Evolutionary conservation across 2,797 vertebrate genomes (phyloP).

Genomic region (Malacoctenus gilli): DNA sequence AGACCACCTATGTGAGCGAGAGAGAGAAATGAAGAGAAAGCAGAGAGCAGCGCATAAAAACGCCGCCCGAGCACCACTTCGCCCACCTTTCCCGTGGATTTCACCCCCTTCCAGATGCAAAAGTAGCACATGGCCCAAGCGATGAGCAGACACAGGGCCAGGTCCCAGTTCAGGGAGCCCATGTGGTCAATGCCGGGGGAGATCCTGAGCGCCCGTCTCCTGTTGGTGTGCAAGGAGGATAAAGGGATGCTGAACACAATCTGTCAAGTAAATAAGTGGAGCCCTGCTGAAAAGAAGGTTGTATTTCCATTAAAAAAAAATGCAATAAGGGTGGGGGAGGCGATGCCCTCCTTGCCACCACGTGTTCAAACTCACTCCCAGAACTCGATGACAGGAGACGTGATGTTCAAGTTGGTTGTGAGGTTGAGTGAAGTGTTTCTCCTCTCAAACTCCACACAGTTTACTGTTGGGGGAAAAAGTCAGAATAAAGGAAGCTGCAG

Average conservation of each 20-base stretch:
- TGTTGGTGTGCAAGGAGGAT: too few species aligned
- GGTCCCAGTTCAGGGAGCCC: constrained; percentile 92
- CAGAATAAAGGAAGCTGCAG: too few species aligned
- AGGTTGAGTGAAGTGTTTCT: constrained; percentile 80
- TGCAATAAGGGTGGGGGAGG: too few species aligned
- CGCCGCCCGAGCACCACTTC: not conserved
- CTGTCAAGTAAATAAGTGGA: too few species aligned
- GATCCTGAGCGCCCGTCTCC: constrained; percentile 91
- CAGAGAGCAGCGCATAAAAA: too few species aligned
- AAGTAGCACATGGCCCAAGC: constrained; percentile 97
- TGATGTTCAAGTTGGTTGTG: constrained; percentile 77
- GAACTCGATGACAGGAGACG: constrained; percentile 95
- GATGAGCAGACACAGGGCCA: constrained; percentile 89
- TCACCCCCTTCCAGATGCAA: constrained; percentile 98
- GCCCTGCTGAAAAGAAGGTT: too few species aligned
- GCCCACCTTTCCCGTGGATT: constrained; percentile 94
- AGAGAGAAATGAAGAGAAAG: too few species aligned
- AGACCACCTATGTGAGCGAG: constrained; percentile 87
- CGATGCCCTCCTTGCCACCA: too few species aligned
- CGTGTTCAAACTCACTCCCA: constrained; percentile 95
- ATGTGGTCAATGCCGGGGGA: constrained; percentile 92
- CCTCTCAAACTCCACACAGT: constrained; percentile 89
- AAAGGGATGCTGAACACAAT: too few species aligned
- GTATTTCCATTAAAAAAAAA: not conserved
- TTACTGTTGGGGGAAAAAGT: constrained; percentile 47